phyloP scores from a whole-genome alignment of 92 coral and sea anemone genomes.

The Zoanthus sansibaricus region DNA sequence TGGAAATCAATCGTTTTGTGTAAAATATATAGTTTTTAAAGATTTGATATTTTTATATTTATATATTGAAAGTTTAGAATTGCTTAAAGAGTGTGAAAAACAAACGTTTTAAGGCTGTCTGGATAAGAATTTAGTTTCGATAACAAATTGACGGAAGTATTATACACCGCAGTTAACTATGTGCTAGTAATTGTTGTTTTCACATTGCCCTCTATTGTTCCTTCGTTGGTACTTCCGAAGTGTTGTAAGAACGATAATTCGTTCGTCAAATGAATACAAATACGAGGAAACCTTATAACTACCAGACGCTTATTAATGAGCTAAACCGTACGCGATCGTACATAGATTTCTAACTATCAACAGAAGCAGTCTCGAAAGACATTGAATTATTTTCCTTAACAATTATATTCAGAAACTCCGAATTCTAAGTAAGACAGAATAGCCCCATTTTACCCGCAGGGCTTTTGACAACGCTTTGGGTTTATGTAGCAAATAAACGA shows the following conservation, averaged over 20 bases:
- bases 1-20: constrained; percentile 14
- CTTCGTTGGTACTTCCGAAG: neutral
- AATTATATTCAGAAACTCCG: no score
- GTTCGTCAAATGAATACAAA: no score
- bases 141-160: neutral
- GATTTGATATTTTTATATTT: constrained; percentile 25
- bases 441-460: no score
- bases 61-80: neutral
- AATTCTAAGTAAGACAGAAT: no score
- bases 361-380: no score
- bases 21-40: neutral
- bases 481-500: no score
- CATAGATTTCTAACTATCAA: no score
- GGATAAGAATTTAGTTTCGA: neutral
- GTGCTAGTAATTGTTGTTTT: neutral
- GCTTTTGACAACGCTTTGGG: no score
- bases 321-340: no score
- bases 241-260: neutral
- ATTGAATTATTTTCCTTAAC: no score
- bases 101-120: neutral
- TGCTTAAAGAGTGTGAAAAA: constrained; percentile 5
- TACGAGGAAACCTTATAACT: no score
- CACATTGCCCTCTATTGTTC: neutral
- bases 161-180: neutral
- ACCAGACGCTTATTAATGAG: no score